These are phyloP conservation scores for Sarcophaga carnaria DNA, from an alignment of 2,888 invertebrate species.

Conservation along the genomic window DNA sequence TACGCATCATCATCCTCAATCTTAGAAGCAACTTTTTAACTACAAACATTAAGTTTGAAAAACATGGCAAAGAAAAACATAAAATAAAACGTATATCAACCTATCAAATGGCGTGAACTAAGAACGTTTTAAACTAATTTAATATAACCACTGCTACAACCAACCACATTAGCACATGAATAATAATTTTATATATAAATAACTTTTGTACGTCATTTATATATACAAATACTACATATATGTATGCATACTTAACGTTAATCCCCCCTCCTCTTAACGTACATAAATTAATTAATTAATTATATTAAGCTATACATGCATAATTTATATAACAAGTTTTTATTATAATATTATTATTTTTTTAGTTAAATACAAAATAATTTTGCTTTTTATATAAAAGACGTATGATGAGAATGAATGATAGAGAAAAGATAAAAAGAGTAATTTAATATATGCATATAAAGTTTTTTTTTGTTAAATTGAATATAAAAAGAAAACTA, in stretches of 20 bases:
- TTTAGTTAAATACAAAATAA: conserved; percentile 66
- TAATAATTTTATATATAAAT: conserved; percentile 40
- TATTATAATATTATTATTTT: conserved; percentile 47
- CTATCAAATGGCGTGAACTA: neutral
- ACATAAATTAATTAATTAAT: conserved; percentile 63
- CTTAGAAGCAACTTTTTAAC: conserved; percentile 5
- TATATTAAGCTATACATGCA: conserved; percentile 53
- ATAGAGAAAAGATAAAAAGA: conserved; percentile 20
- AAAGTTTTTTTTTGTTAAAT: conserved; percentile 47
- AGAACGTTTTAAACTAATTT: conserved; percentile 34
- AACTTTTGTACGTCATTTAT: conserved; percentile 57
- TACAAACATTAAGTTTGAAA: neutral
- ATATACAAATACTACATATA: conserved; percentile 29
- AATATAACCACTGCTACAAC: conserved; percentile 59
- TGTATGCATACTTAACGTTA: conserved; percentile 61
- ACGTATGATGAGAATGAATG: conserved; percentile 45
- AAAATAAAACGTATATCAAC: neutral
- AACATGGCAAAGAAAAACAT: neutral
- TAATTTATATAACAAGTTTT: conserved; percentile 66
- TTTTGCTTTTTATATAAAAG: conserved; percentile 66
- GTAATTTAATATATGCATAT: conserved; percentile 36
- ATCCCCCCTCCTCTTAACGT: conserved; percentile 44
- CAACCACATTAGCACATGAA: conserved; percentile 59
- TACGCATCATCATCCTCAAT: conserved; percentile 39
- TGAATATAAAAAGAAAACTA: conserved; percentile 52